Evolutionary conservation across 2,797 vertebrate genomes (phyloP), one percentile per base, ranked within the genome.

Genomic region (Parotocinclus haroldoi): DNA sequence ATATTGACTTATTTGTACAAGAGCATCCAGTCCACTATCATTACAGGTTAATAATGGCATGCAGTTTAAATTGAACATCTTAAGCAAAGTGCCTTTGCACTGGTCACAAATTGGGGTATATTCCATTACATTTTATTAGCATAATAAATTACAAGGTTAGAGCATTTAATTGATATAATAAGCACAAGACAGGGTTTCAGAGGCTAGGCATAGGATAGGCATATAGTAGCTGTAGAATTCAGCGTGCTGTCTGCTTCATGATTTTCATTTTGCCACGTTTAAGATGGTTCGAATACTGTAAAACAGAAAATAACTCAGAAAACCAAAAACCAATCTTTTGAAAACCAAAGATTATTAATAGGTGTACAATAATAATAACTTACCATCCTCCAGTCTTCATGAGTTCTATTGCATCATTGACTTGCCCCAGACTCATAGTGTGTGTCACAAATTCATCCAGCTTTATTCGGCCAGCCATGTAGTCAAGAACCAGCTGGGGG

Each of bases 401-500:
- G 69, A 95, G 81, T 5, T 93, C 87, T 78, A 94, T 91, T 58
- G 89, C 91, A 51, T 96, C 89, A 10, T 89, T 94, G 80, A 95
- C 81, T 60, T 91, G 81, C 17, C 85, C 76, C 72, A 94, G 86
- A 64, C 80, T 81, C 83, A 95, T 84, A 4, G 76, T 88, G 68
- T 96, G 91, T 7, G 90, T 96, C 78, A 95, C 92, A 79, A 94
- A 89, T 63, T 92, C 90, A 53, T 95, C 93, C 77, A 95, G 44
- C 80, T 85, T 89, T 76, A 96, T 68, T 71, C 88, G 95, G 63
- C 91, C 91, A 38, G 84, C 83, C 86, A 96, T 80, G 80, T 92
- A 94, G 62, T 91, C 90, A 52, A 76, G 69, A 39, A 94, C 92
- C 70, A 95, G 78, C 62, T 83, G 80, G 13, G 91, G 86, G 7